Evolutionary conservation across 2,888 invertebrate species (phyloP), one percentile per base, ranked within the genome.

Genomic region (Pinctada fucata): DNA sequence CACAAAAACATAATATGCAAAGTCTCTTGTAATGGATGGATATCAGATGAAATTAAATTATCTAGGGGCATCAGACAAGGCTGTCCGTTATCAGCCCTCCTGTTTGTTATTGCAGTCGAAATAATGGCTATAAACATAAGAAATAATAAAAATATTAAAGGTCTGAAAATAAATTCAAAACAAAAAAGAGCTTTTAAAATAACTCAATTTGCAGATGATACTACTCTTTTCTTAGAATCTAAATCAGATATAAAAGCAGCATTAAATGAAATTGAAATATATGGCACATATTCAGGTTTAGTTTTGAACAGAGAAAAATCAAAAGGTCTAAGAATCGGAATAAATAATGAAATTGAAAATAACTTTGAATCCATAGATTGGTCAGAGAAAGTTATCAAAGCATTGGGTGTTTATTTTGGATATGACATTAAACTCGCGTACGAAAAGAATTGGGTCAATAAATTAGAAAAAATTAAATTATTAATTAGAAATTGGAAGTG

Each of bases 151-250:
- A 31, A 52, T 6, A 58, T 58, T 3, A 63, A 58, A 10, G 47
- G n/a, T 10, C 13, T 5, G 45, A 63, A 69, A 68, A 68, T 2
- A 47, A 2, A 31, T 1, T 51, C n/a, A n/a, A 50, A n/a, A n/a
- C n/a, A n/a, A n/a, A n/a, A n/a, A n/a, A n/a, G n/a, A n/a, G n/a
- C n/a, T n/a, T n/a, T n/a, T n/a, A n/a, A n/a, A n/a, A n/a, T n/a
- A n/a, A n/a, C n/a, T n/a, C n/a, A n/a, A n/a, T n/a, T n/a, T n/a
- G 70, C 70, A 3, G 70, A 70, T 50, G 70, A 70, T 31, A 70
- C 70, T 8, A 70, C 49, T 48, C 5, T 70, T 3, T 70, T 8
- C 31, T 13, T 48, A 45, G 3, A 52, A 68, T 51, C 5, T 47
- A 52, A 75, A 58, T 31, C 47, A 48, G n/a, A 75, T n/a, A 10